Evolutionary conservation across 2,797 vertebrate genomes (phyloP).

Genomic region (Microtus californicus): DNA sequence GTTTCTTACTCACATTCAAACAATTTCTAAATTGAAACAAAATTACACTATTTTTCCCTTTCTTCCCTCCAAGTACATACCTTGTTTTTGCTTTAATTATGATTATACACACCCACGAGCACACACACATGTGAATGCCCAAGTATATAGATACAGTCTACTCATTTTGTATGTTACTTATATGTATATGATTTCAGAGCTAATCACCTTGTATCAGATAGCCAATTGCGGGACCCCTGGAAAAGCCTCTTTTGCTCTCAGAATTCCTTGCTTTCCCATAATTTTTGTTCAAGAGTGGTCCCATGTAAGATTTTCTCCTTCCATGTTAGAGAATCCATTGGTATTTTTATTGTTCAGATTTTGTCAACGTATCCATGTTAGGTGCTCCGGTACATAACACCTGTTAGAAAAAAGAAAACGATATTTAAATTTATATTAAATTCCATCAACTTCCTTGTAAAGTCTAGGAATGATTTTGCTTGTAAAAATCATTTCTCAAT

Average conservation of each 20-base stretch:
- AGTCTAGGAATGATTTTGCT: background rate
- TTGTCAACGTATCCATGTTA: background rate
- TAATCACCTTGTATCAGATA: background rate
- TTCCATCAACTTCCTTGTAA: background rate
- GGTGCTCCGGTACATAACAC: background rate
- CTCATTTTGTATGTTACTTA: background rate
- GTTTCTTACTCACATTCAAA: background rate
- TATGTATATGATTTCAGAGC: background rate
- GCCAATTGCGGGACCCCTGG: accelerated
- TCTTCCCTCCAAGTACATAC: background rate
- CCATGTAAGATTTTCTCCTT: background rate
- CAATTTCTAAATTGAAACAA: background rate
- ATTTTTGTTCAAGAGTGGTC: background rate
- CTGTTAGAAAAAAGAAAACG: background rate
- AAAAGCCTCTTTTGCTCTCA: background rate
- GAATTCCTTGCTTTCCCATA: background rate
- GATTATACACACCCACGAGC: background rate
- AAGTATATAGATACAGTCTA: background rate
- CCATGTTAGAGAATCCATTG: no score
- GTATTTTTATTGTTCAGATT: background rate
- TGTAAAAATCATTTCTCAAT: background rate
- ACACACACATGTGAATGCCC: background rate
- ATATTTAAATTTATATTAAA: conserved; percentile 16
- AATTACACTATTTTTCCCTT: no score
- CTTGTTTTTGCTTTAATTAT: background rate